These are phyloP conservation scores for Rhabdornis inornatus DNA, from an alignment of 2,113 vertebrate species.

Conservation along the genomic window DNA sequence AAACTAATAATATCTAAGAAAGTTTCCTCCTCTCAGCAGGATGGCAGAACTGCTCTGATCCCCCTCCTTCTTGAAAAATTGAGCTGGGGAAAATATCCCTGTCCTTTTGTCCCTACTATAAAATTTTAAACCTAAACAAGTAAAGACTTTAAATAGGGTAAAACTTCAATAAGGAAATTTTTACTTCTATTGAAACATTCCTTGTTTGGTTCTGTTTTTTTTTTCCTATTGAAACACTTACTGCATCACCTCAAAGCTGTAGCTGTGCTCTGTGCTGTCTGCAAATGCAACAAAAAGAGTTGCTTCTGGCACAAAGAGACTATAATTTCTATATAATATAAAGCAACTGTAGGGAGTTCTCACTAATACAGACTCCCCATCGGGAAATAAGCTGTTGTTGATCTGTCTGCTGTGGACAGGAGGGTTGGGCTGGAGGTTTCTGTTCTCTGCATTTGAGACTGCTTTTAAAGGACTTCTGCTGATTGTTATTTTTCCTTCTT, in stretches of 20 bases:
- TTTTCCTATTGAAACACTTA: not conserved
- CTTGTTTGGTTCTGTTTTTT: not conserved
- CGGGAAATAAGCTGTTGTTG: not conserved
- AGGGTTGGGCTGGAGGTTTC: not conserved
- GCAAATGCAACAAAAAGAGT: constrained; percentile 5
- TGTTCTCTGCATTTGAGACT: not conserved
- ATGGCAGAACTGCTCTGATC: not conserved
- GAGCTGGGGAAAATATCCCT: not conserved
- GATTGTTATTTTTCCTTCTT: not conserved
- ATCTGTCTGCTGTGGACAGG: not conserved
- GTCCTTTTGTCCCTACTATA: not conserved
- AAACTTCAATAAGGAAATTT: not conserved
- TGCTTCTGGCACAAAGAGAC: not conserved
- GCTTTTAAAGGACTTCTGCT: not conserved
- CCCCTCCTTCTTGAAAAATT: not conserved
- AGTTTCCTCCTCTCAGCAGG: not conserved
- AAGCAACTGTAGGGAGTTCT: constrained; percentile 1
- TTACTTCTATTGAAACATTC: not conserved
- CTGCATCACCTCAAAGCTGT: not conserved
- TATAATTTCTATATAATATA: not conserved
- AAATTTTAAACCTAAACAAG: not conserved
- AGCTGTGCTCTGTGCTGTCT: not conserved
- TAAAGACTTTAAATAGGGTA: not conserved
- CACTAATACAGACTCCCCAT: not conserved
- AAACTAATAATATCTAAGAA: not conserved